A percentile compares a stretch with the other conserved stretches of the same genome.
Conservation (phyloP, 1,140 invertebrate genomes). For the Pseudomyrmex concolor region DNA sequence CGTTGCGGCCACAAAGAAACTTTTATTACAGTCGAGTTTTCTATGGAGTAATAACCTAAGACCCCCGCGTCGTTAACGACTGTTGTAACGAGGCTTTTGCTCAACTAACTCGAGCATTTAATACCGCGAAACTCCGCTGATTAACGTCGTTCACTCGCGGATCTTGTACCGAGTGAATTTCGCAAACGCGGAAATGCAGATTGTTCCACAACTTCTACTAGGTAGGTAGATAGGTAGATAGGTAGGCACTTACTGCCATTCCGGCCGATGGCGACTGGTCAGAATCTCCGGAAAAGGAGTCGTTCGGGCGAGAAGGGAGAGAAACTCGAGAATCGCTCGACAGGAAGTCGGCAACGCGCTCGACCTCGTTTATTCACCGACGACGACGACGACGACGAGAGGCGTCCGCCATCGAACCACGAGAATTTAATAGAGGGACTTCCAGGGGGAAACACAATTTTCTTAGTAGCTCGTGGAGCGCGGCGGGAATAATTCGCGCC, state of each 20-base stretch:
- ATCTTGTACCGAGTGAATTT: neutral
- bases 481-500: slow-evolving; percentile 1
- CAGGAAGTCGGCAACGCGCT: slow-evolving; percentile 27
- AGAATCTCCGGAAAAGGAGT: slow-evolving; percentile 44
- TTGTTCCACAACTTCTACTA: slow-evolving; percentile 7
- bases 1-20: slow-evolving; percentile 4
- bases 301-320: slow-evolving; percentile 6
- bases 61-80: slow-evolving; percentile 32
- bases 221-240: neutral
- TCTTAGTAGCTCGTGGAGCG: slow-evolving; percentile 60
- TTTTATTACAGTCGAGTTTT: slow-evolving; percentile 41
- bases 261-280: slow-evolving; percentile 44
- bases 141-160: too few relatives aligned
- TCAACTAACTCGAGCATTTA: slow-evolving; percentile 26
- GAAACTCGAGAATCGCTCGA: slow-evolving; percentile 36
- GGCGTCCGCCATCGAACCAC: slow-evolving; percentile 59
- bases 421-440: slow-evolving; percentile 70
- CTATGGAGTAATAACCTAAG: slow-evolving; percentile 49
- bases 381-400: slow-evolving; percentile 30
- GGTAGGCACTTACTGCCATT: slow-evolving; percentile 4
- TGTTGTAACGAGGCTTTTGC: neutral
- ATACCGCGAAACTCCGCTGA: neutral
- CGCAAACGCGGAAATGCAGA: neutral
- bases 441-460: slow-evolving; percentile 65
- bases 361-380: slow-evolving; percentile 64